Conservation (phyloP, 2,797 vertebrate species). For the Hylomyscus alleni region DNA sequence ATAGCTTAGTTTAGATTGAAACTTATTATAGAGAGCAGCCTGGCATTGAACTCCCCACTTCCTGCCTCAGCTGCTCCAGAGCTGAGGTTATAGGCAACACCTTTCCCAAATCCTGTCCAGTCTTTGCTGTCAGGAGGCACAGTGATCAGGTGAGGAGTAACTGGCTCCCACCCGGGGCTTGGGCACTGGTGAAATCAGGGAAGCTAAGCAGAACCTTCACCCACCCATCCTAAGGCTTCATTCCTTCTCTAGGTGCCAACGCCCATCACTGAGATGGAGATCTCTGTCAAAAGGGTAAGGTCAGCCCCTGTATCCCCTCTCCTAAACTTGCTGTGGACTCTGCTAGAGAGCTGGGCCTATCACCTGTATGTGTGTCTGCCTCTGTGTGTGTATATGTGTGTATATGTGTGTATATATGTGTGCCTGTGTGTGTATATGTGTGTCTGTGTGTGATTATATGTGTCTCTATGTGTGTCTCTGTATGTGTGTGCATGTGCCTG, state of each 20-base stretch:
- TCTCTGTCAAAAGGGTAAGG: constrained; percentile 97
- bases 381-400: no score
- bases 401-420: neutral
- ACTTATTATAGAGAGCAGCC: neutral
- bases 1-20: neutral
- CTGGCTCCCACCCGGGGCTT: neutral
- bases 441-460: neutral
- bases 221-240: neutral
- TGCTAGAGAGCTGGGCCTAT: neutral
- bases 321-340: neutral
- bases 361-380: neutral
- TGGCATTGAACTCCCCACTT: neutral
- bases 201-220: neutral
- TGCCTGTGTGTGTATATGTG: no score
- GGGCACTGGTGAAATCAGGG: neutral
- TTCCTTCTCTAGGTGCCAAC: constrained; percentile 90
- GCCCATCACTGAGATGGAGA: constrained; percentile 95
- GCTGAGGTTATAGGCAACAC: neutral
- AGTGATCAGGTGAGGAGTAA: neutral
- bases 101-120: neutral
- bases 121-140: neutral
- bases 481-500: neutral
- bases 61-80: neutral
- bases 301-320: neutral
- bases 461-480: no score